These are phyloP conservation scores for Aspidoscelis tigris DNA, from an alignment of 2,113 vertebrate genomes.

Conservation along the genomic window DNA sequence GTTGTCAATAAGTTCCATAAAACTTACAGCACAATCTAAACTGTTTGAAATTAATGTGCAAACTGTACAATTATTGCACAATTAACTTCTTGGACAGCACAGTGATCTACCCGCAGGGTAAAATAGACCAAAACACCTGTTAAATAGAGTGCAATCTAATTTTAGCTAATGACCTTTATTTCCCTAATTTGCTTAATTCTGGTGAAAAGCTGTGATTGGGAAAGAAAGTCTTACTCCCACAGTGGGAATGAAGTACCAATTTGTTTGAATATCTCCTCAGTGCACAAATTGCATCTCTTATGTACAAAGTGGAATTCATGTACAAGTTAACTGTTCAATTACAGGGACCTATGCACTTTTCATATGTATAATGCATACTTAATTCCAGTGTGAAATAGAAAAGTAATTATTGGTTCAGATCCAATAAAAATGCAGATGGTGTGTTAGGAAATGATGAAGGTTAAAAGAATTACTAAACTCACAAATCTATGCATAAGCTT, in stretches of 20 bases:
- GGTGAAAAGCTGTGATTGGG: constrained; percentile 45
- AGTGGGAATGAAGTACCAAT: constrained; percentile 56
- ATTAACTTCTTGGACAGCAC: constrained; percentile 65
- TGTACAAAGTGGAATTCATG: constrained; percentile 42
- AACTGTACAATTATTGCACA: constrained; percentile 57
- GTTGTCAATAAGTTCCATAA: constrained; percentile 46
- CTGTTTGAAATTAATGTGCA: constrained; percentile 57
- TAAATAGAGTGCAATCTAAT: constrained; percentile 68
- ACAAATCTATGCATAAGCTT: not conserved
- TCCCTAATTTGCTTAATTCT: constrained; percentile 59
- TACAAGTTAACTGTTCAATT: constrained; percentile 39
- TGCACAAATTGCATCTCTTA: constrained; percentile 9
- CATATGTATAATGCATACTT: constrained; percentile 5
- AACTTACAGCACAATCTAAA: constrained; percentile 43
- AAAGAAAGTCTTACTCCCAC: constrained; percentile 61
- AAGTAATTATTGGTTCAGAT: not conserved
- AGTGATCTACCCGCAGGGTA: constrained; percentile 53
- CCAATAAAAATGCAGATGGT: constrained; percentile 28
- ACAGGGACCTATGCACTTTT: constrained; percentile 22
- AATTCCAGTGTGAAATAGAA: constrained; percentile 5
- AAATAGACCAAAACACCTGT: constrained; percentile 69
- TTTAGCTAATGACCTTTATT: constrained; percentile 59
- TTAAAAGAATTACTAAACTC: not conserved
- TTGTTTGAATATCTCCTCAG: constrained; percentile 56
- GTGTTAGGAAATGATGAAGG: constrained; percentile 34